Percentiles rank a stretch among this genome's conserved stretches.
These are phyloP conservation scores for Sarcophaga rosellei DNA, from an alignment of 2,888 invertebrate genomes.

Conservation along the genomic window DNA sequence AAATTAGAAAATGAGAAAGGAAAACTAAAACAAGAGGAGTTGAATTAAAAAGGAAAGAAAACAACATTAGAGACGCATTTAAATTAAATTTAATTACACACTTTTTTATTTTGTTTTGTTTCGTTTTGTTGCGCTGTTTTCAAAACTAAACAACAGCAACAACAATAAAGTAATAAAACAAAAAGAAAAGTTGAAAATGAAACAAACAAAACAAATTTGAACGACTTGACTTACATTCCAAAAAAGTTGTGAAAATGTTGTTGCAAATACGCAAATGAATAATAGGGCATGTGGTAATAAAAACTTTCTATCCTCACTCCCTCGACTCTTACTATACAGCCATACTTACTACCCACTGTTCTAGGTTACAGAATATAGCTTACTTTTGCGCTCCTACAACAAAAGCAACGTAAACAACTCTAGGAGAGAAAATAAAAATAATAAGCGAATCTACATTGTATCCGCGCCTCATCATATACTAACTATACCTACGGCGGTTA, in stretches of 20 bases:
- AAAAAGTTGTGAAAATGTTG: constrained; percentile 45
- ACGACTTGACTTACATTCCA: constrained; percentile 38
- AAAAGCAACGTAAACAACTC: constrained; percentile 2
- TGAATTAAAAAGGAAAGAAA: neutral
- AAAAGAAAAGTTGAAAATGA: neutral
- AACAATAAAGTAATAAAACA: constrained; percentile 43
- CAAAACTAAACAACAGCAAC: constrained; percentile 68
- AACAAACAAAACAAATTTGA: constrained; percentile 65
- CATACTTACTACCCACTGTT: neutral
- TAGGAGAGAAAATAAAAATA: neutral
- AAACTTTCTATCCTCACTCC: constrained; percentile 7
- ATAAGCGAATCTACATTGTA: neutral
- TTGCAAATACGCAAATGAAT: constrained; percentile 40
- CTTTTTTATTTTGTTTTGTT: constrained; percentile 16
- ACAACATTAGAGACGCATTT: constrained; percentile 71
- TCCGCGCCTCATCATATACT: neutral
- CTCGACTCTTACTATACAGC: neutral
- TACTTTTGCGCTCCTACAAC: constrained; percentile 5
- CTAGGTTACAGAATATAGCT: neutral
- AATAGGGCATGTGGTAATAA: constrained; percentile 40
- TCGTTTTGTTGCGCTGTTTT: constrained; percentile 11
- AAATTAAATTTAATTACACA: constrained; percentile 78
- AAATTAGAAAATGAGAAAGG: neutral
- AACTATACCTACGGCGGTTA: neutral
- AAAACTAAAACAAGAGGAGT: constrained; percentile 13